These are phyloP conservation scores for Pyrgilauda ruficollis DNA, from an alignment of 2,113 vertebrate genomes.

Conservation along the genomic window DNA sequence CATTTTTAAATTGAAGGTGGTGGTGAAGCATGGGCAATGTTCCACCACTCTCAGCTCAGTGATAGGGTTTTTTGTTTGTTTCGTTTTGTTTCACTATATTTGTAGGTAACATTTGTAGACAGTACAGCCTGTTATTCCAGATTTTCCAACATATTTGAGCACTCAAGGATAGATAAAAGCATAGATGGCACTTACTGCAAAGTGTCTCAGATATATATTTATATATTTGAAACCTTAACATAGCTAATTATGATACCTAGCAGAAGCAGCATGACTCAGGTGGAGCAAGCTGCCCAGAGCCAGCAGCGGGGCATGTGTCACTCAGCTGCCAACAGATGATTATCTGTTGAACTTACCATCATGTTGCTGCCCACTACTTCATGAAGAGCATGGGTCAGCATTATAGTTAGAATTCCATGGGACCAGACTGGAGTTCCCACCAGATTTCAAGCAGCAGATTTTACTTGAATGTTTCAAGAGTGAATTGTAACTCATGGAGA, in stretches of 20 bases:
- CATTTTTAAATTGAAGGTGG: background rate
- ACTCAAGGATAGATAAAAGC: background rate
- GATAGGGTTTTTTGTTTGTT: background rate
- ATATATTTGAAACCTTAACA: background rate
- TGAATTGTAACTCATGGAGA: background rate
- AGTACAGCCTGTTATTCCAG: background rate
- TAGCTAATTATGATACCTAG: background rate
- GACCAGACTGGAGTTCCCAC: background rate
- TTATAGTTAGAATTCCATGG: background rate
- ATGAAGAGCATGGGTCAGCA: background rate
- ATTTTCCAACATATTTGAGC: background rate
- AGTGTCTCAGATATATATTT: background rate
- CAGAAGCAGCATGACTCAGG: background rate
- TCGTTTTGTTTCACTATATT: background rate
- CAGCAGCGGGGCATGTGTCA: background rate
- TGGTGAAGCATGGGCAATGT: background rate
- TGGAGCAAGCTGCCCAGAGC: background rate
- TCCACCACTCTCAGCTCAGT: background rate
- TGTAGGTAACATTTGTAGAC: background rate
- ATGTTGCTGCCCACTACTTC: background rate
- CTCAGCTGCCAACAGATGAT: background rate
- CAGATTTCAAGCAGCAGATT: background rate
- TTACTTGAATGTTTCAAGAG: background rate
- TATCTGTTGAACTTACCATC: background rate
- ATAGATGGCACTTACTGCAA: background rate